phyloP scores from a whole-genome alignment of 1,140 invertebrate species.

The Scylla paramamosain region DNA sequence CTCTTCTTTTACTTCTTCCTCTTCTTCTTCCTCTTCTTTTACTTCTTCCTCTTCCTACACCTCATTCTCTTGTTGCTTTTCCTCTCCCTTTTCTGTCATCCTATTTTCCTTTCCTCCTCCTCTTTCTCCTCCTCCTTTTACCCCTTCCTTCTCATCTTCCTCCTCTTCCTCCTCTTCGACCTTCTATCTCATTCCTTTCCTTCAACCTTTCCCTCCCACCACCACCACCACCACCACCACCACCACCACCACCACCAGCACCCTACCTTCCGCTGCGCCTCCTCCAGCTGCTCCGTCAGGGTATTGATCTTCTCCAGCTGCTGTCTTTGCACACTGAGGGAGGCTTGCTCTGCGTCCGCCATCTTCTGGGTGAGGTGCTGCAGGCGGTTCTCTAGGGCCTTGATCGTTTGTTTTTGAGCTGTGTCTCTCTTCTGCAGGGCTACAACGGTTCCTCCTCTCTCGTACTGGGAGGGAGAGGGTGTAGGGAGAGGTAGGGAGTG shows the following conservation, averaged over 20 bases:
- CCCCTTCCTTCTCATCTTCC: neutral
- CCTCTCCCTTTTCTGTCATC: too few relatives aligned
- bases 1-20: too few relatives aligned
- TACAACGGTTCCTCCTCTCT: constrained; percentile 50
- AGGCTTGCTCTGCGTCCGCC: constrained; percentile 33
- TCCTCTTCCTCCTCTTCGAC: neutral
- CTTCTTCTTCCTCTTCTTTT: too few relatives aligned
- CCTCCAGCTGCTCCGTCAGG: constrained; percentile 32
- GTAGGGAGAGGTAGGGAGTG: neutral
- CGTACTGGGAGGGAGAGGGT: constrained; percentile 30
- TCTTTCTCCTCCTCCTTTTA: too few relatives aligned
- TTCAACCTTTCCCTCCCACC: too few relatives aligned
- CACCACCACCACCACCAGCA: too few relatives aligned
- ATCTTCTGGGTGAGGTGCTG: constrained; percentile 49
- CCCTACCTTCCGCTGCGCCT: neutral
- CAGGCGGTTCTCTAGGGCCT: constrained; percentile 39
- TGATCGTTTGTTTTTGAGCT: constrained; percentile 54
- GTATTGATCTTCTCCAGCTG: constrained; percentile 48
- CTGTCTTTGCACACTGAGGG: constrained; percentile 34
- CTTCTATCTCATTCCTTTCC: too few relatives aligned
- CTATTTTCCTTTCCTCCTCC: too few relatives aligned
- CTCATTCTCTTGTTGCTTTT: too few relatives aligned
- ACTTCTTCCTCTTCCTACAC: too few relatives aligned
- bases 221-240: too few relatives aligned
- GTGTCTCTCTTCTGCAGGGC: constrained; percentile 53